phyloP scores from a whole-genome alignment of 1,140 invertebrate species.

The Drosophila sproati region DNA sequence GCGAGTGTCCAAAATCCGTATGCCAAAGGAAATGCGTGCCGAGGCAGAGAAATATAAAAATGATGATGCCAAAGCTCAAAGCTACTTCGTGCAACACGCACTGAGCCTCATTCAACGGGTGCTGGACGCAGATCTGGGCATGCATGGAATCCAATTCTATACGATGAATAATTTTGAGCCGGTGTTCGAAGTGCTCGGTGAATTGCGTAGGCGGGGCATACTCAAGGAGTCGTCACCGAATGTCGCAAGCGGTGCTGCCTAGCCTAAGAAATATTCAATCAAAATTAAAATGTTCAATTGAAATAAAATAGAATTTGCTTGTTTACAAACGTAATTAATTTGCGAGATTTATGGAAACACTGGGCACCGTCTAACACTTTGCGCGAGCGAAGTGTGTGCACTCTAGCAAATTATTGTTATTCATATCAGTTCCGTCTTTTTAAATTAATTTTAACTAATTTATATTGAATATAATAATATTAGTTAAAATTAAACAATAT shows the following conservation, averaged over 20 bases:
- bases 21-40: background rate
- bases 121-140: slow-evolving; percentile 36
- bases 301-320: background rate
- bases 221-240: background rate
- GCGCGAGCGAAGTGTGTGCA: background rate
- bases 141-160: slow-evolving; percentile 65
- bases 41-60: background rate
- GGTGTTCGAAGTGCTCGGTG: slow-evolving; percentile 15
- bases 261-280: background rate
- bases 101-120: slow-evolving; percentile 31
- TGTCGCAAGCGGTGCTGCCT: background rate
- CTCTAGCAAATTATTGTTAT: background rate
- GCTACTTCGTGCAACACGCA: slow-evolving; percentile 42
- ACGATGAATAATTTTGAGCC: slow-evolving; percentile 52
- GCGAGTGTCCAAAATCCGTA: background rate
- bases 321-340: no score
- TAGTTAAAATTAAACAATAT: no score
- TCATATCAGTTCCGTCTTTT: background rate
- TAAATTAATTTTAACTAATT: background rate
- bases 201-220: slow-evolving; percentile 28
- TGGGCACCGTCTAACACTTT: no score
- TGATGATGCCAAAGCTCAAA: background rate
- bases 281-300: background rate
- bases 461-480: background rate
- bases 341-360: no score